Evolutionary conservation across 2,888 invertebrate species (phyloP), one percentile per base, ranked within the genome.

Genomic region (Nomada hirtipes): DNA sequence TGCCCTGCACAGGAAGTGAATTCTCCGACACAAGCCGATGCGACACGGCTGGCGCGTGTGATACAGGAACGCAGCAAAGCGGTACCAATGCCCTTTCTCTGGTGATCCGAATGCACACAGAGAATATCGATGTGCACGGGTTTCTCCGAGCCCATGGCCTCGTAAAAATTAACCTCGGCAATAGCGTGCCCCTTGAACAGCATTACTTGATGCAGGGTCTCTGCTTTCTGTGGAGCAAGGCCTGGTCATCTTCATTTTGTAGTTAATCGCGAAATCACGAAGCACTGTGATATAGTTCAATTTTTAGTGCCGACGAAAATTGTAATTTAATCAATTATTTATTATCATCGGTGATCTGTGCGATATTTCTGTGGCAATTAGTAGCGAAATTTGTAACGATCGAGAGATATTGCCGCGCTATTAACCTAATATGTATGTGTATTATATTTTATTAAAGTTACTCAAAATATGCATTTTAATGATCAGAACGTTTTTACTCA

Each of bases 31-130:
- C 89, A 89, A 7, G 83, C 60, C 0, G 84, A 50, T 4, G 68
- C 29, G 2, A 72, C 13, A 20, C 60, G 50, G n/a, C 72, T 80
- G 1, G 80, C 70, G 74, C 78, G 85, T 18, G 52, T 44, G 9
- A 91, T 10, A 55, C 88, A 91, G 18, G 89, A 87, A 36, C 85
- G 86, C 18, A 89, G 29, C 50, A 91, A 76, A 3, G 89, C 82
- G 2, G 89, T 89, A 0, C 86, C 91, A n/a, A 91, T 75, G 10
- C 90, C 91, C n/a, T 72, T 72, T 0, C 29, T 73, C 23, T 71
- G 77, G 72, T 88, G 83, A 18, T 75, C 26, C 0, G 76, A 68
- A 0, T 78, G 55, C 9, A 91, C 90, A 36, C 84, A 90, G 1
- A 91, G 10, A 11, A 76, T 15, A 20, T 89, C 77, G 29, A 91